These are phyloP conservation scores for Rutilus rutilus DNA, from an alignment of 2,113 vertebrate species.

Conservation along the genomic window DNA sequence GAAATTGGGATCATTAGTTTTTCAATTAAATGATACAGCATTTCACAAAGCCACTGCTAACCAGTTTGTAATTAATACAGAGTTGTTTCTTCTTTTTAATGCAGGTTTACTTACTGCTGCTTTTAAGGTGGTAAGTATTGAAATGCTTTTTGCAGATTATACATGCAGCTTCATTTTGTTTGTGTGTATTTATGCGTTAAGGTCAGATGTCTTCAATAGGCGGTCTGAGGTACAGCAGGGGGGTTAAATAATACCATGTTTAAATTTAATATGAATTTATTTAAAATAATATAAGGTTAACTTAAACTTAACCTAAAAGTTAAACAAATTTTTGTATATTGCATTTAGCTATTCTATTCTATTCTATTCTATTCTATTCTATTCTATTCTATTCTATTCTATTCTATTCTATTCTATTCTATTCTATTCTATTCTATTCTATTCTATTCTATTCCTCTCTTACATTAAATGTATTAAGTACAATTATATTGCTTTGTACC, in stretches of 20 bases:
- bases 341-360: background rate
- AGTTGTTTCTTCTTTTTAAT: constrained; percentile 44
- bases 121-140: background rate
- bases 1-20: constrained; percentile 79
- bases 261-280: background rate
- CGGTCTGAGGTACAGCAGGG: background rate
- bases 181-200: background rate
- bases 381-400: background rate
- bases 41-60: constrained; percentile 71
- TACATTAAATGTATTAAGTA: background rate
- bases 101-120: background rate
- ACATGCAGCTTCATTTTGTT: background rate
- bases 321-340: too few species aligned
- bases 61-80: constrained; percentile 79
- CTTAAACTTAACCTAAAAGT: background rate
- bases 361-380: background rate
- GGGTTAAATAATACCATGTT: background rate
- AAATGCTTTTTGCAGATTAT: background rate
- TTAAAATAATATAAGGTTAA: background rate
- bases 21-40: constrained; percentile 80
- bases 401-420: background rate
- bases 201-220: background rate
- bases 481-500: background rate
- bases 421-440: background rate
- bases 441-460: background rate